phyloP scores from a whole-genome alignment of 2,888 invertebrate genomes.

The Drosophila fungiperda region DNA sequence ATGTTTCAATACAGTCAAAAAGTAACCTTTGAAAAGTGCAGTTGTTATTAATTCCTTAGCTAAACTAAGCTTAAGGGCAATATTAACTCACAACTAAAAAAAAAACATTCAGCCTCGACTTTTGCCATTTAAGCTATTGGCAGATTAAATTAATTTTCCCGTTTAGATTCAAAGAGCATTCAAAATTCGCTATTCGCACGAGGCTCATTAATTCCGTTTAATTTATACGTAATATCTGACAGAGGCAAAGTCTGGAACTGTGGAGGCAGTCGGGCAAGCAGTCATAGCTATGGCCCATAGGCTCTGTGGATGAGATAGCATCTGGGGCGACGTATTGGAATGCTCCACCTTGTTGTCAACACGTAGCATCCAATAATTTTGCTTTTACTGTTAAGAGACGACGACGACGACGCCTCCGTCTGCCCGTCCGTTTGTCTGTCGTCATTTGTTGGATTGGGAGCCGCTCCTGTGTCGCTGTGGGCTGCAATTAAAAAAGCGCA shows the following conservation, averaged over 20 bases:
- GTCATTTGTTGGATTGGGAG: constrained; percentile 53
- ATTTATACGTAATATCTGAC: constrained; percentile 78
- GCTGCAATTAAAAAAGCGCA: constrained; percentile 77
- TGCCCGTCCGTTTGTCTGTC: constrained; percentile 11
- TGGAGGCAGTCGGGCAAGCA: constrained; percentile 15
- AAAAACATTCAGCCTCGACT: background rate
- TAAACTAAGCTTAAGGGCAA: background rate
- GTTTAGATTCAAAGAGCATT: constrained; percentile 15
- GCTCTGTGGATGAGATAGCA: constrained; percentile 50
- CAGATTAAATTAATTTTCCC: background rate
- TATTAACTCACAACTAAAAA: background rate
- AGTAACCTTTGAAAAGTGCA: background rate
- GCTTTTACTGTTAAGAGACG: constrained; percentile 76
- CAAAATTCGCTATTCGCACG: background rate
- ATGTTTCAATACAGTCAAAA: no score
- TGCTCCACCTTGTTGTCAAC: constrained; percentile 74
- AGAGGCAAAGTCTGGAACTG: constrained; percentile 41
- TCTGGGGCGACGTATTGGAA: constrained; percentile 72
- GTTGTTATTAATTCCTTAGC: background rate
- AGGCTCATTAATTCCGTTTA: constrained; percentile 54
- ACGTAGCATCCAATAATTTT: constrained; percentile 78
- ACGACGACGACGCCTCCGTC: constrained; percentile 27
- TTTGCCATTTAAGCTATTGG: background rate
- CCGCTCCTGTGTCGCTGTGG: constrained; percentile 74
- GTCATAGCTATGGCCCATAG: constrained; percentile 22